Evolutionary conservation across 53 echinoderm and acorn worm species (phyloP).

Genomic region (Henricia sp.): DNA sequence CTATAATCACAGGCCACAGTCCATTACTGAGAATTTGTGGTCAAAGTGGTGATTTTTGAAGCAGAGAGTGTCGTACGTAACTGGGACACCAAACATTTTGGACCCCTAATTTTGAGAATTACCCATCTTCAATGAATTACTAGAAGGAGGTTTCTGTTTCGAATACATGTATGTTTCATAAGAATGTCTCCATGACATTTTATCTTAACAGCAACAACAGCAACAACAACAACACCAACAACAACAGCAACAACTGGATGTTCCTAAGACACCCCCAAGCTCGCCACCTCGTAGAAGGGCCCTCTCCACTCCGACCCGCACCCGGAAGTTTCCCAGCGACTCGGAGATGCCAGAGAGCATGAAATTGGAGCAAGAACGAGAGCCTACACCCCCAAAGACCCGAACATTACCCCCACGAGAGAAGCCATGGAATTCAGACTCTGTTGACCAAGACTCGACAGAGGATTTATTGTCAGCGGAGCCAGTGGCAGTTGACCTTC

Average conservation of each 20-base stretch:
- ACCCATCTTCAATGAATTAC: no score
- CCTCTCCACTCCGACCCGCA: slow-evolving; percentile 81
- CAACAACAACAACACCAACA: no score
- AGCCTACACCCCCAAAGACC: slow-evolving; percentile 64
- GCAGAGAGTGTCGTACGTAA: no score
- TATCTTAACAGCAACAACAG: slow-evolving; percentile 52
- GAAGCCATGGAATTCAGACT: slow-evolving; percentile 63
- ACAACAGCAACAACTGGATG: slow-evolving; percentile 51
- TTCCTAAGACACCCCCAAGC: slow-evolving; percentile 47
- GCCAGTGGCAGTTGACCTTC: neutral
- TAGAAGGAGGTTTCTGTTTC: no score
- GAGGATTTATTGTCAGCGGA: slow-evolving; percentile 34
- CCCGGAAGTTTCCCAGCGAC: slow-evolving; percentile 72
- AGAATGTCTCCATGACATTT: no score
- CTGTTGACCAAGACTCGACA: slow-evolving; percentile 46
- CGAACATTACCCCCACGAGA: slow-evolving; percentile 81
- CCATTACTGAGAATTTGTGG: no score
- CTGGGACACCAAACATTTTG: no score
- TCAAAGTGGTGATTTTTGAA: no score
- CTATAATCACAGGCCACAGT: no score
- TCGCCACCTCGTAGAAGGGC: slow-evolving; percentile 73
- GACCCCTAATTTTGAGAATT: no score
- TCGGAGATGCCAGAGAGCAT: slow-evolving; percentile 69
- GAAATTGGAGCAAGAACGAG: slow-evolving; percentile 68
- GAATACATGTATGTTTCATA: no score